Conservation (phyloP, 2,113 vertebrate genomes). For the Panurus biarmicus region DNA sequence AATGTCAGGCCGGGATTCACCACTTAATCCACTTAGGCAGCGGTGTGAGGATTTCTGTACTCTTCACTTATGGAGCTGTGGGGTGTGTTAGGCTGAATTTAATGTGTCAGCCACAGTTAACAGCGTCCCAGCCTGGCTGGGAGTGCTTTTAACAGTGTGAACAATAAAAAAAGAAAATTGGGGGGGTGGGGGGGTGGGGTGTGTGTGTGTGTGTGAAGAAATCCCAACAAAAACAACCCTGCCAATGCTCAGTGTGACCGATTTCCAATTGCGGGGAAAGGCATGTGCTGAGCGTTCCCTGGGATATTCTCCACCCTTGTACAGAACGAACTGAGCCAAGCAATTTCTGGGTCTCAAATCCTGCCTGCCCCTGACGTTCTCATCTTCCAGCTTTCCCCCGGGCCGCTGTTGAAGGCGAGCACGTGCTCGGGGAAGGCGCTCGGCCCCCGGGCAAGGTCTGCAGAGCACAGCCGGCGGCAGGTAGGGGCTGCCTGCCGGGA, state of each 20-base stretch:
- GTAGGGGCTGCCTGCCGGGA: neutral
- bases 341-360: conserved; percentile 44
- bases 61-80: neutral
- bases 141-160: neutral
- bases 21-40: neutral
- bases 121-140: neutral
- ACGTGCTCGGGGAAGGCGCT: neutral
- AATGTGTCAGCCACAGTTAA: neutral
- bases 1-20: neutral
- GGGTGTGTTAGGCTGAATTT: neutral
- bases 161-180: neutral
- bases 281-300: conserved; percentile 14
- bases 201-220: too few species aligned
- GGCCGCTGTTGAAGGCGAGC: neutral
- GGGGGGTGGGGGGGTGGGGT: accelerated
- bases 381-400: conserved; percentile 31
- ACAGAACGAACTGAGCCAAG: conserved; percentile 3
- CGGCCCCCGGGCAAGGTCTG: neutral
- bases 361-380: conserved; percentile 14
- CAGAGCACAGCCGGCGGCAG: neutral
- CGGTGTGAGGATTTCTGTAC: neutral
- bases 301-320: conserved; percentile 53
- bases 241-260: neutral
- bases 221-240: neutral
- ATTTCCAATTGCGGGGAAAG: conserved; percentile 29